These are phyloP conservation scores for Tolmerus cingulatus DNA, from an alignment of 2,888 invertebrate species.

Conservation along the genomic window DNA sequence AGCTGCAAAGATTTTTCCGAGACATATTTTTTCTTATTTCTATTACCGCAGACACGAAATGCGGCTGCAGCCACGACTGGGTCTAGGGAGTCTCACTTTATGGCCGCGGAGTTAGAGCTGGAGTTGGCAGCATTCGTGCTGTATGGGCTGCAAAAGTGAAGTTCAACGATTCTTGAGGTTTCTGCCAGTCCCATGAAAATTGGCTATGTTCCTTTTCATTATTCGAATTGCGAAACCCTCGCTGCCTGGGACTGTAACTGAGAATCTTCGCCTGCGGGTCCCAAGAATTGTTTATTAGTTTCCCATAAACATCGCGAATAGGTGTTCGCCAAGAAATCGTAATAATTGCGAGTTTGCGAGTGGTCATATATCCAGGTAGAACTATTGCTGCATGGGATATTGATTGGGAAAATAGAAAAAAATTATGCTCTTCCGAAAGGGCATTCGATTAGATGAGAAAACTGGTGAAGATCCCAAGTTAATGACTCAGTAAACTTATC, in stretches of 20 bases:
- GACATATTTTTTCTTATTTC: not conserved
- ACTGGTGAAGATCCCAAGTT: not conserved
- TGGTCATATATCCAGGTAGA: not conserved
- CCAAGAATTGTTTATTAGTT: conserved; percentile 28
- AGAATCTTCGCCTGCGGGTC: conserved; percentile 1
- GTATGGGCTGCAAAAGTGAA: conserved; percentile 14
- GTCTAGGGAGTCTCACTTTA: not conserved
- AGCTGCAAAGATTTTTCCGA: not conserved
- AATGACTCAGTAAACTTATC: not conserved
- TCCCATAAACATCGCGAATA: not conserved
- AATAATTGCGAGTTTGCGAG: conserved; percentile 24
- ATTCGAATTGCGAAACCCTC: conserved; percentile 11
- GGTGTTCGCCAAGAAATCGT: not conserved
- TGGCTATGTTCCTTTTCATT: conserved; percentile 10
- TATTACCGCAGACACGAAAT: conserved; percentile 29
- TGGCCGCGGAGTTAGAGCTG: not conserved
- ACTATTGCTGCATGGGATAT: not conserved
- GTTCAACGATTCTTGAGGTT: conserved; percentile 34
- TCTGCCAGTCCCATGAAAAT: not conserved
- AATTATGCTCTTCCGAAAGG: not conserved
- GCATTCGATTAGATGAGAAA: not conserved
- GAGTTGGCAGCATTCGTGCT: not conserved
- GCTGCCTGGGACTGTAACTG: not conserved
- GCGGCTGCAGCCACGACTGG: not conserved
- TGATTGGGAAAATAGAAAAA: not conserved